These are phyloP conservation scores for Neogobius melanostomus DNA, from an alignment of 2,113 vertebrate genomes.

Conservation along the genomic window DNA sequence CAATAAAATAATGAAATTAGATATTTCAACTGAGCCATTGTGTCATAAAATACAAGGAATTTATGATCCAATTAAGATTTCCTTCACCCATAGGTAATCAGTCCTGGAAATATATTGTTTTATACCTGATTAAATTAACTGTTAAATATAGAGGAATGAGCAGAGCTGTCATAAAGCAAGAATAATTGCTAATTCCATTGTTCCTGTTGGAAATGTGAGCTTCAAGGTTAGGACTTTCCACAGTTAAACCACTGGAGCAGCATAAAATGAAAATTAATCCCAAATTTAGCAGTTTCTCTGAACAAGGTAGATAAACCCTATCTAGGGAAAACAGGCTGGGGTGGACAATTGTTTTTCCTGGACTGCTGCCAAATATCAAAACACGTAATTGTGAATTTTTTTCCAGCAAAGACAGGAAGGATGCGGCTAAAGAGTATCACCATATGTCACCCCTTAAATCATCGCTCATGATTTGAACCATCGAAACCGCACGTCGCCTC, in stretches of 20 bases:
- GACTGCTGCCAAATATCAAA: conserved; percentile 44
- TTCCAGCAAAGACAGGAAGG: conserved; percentile 55
- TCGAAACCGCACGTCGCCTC: background rate
- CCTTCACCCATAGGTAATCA: background rate
- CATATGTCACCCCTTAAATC: conserved; percentile 19
- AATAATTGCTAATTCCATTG: conserved; percentile 8
- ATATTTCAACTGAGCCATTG: conserved; percentile 11
- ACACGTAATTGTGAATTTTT: conserved; percentile 47
- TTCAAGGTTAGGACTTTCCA: background rate
- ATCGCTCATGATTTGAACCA: background rate
- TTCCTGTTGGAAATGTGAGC: conserved; percentile 12
- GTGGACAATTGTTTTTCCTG: conserved; percentile 57
- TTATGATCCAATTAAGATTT: conserved; percentile 25
- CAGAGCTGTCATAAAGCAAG: background rate
- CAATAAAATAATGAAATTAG: background rate
- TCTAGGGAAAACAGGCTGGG: conserved; percentile 53
- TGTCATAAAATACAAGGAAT: conserved; percentile 11
- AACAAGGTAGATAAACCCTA: conserved; percentile 48
- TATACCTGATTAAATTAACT: conserved; percentile 13
- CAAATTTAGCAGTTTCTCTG: conserved; percentile 18
- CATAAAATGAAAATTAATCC: conserved; percentile 21
- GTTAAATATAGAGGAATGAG: conserved; percentile 14
- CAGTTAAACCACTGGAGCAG: conserved; percentile 28
- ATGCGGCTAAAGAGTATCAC: conserved; percentile 43
- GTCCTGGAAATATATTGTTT: conserved; percentile 14